Conservation (phyloP, 2,113 vertebrate genomes). For the Amblyopsis rosae region DNA sequence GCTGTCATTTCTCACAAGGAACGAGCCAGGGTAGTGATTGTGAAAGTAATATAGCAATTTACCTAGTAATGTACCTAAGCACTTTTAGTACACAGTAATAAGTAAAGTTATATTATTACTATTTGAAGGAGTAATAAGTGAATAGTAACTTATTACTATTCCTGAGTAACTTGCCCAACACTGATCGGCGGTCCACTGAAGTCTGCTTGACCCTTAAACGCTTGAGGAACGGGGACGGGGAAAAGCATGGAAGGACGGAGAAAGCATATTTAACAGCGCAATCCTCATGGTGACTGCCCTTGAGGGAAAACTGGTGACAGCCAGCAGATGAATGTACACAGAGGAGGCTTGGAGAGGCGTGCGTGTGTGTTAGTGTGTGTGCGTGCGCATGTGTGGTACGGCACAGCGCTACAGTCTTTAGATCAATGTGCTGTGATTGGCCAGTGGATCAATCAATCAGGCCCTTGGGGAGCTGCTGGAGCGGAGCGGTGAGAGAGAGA, state of each 20-base stretch:
- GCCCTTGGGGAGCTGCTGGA: slow-evolving; percentile 54
- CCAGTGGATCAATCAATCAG: slow-evolving; percentile 70
- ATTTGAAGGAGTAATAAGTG: too few relatives aligned
- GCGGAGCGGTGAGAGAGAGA: slow-evolving; percentile 59
- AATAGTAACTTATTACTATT: too few relatives aligned
- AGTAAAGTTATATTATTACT: too few relatives aligned
- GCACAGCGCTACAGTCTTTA: slow-evolving; percentile 25
- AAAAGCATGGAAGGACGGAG: slow-evolving; percentile 15
- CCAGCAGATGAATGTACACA: slow-evolving; percentile 62
- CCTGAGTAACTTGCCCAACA: too few relatives aligned
- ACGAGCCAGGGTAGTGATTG: too few relatives aligned
- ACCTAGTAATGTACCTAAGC: too few relatives aligned
- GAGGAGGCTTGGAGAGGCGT: slow-evolving; percentile 46
- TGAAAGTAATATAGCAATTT: too few relatives aligned
- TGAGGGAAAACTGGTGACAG: slow-evolving; percentile 66
- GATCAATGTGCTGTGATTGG: slow-evolving; percentile 74
- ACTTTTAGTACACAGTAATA: too few relatives aligned
- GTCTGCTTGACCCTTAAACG: not conserved
- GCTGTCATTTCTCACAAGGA: too few relatives aligned
- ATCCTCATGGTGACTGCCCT: slow-evolving; percentile 40
- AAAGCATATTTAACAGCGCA: slow-evolving; percentile 45
- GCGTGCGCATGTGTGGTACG: not conserved
- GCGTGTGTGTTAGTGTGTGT: not conserved
- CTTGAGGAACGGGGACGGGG: not conserved
- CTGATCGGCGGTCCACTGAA: too few relatives aligned